Evolutionary conservation across 1,140 invertebrate genomes (phyloP).

Genomic region (Phocides pigmalion): DNA sequence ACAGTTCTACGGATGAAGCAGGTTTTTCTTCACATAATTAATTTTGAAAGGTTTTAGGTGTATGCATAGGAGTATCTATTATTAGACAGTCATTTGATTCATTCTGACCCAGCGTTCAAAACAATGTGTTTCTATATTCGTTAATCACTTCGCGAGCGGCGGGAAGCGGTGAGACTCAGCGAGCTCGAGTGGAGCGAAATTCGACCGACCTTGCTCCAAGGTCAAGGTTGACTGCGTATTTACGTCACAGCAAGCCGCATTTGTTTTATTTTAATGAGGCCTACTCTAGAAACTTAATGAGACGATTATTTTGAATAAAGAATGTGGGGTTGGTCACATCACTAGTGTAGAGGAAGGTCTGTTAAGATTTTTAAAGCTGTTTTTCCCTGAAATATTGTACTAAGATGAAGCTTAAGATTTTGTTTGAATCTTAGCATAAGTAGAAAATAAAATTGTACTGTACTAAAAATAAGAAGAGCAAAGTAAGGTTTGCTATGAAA

Average conservation of each 20-base stretch:
- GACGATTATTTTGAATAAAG: conserved; percentile 30
- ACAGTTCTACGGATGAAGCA: too few relatives aligned
- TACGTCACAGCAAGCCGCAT: conserved; percentile 33
- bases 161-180: conserved; percentile 10
- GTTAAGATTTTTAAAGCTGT: too few relatives aligned
- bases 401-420: neutral
- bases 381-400: neutral
- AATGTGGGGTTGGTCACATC: neutral
- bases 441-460: too few relatives aligned
- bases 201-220: conserved; percentile 32
- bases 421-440: too few relatives aligned
- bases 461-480: too few relatives aligned
- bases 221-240: conserved; percentile 34
- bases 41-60: neutral
- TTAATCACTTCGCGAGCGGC: conserved; percentile 26
- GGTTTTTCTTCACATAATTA: neutral
- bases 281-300: conserved; percentile 30
- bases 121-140: conserved; percentile 23
- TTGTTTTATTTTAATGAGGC: conserved; percentile 36
- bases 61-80: neutral
- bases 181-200: conserved; percentile 19
- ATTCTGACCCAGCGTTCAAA: conserved; percentile 3
- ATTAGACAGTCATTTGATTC: conserved; percentile 15
- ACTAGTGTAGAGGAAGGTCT: too few relatives aligned
- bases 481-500: too few relatives aligned